Evolutionary conservation across 2,113 vertebrate species (phyloP).

Genomic region (Erinaceus europaeus): DNA sequence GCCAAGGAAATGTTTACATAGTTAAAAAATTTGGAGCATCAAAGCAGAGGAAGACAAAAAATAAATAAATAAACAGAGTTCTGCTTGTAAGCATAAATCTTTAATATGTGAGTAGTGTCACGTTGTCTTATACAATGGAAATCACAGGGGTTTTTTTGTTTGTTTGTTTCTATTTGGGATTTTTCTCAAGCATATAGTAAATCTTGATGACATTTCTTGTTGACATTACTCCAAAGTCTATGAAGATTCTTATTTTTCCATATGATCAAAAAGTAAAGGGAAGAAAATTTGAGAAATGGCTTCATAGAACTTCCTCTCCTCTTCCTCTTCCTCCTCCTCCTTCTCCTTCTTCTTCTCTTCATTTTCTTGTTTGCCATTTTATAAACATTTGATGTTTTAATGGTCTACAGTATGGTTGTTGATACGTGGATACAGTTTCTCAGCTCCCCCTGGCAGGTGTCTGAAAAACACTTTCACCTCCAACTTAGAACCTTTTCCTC

Average conservation of each 20-base stretch:
- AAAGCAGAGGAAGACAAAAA: neutral
- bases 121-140: neutral
- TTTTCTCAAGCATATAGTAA: neutral
- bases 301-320: too few relatives aligned
- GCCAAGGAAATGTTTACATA: neutral
- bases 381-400: too few relatives aligned
- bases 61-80: neutral
- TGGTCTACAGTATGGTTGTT: too few relatives aligned
- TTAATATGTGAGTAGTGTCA: neutral
- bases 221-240: too few relatives aligned
- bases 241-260: conserved; percentile 22
- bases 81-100: neutral
- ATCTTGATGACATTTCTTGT: neutral
- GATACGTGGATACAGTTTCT: too few relatives aligned
- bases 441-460: too few relatives aligned
- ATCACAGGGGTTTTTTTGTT: neutral
- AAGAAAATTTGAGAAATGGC: neutral
- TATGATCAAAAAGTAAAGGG: neutral
- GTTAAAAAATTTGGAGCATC: neutral
- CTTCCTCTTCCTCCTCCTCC: too few relatives aligned
- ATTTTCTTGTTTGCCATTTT: too few relatives aligned
- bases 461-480: too few relatives aligned
- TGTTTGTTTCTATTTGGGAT: neutral
- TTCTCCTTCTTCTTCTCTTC: too few relatives aligned
- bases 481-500: too few relatives aligned